Evolutionary conservation across 2,113 vertebrate genomes (phyloP), one percentile per base, ranked within the genome.

Genomic region (Galeopterus variegatus): DNA sequence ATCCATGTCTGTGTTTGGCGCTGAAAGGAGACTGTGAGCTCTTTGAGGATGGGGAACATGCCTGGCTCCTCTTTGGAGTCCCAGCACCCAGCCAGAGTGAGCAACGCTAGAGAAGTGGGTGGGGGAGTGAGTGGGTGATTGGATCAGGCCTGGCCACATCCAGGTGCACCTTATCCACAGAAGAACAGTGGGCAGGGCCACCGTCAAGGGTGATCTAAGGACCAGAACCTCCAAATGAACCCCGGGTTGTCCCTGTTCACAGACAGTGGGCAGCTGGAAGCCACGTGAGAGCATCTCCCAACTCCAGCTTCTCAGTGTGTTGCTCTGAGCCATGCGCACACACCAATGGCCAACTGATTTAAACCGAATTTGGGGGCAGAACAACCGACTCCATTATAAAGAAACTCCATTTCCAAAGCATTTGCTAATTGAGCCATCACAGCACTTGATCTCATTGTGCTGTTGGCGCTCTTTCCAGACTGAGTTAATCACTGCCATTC

Each of bases 251-350:
- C 89, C n/a, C 8, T 58, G 58, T 9, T 14, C 5, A 4, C 19
- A 8, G 89, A 19, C 56, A 12, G 58, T 41, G 26, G 84, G 50
- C 85, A 56, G 85, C 28, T 11, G 11, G 73, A n/a, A 88, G 82
- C 86, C 72, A 7, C 28, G 0, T 0, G n/a, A 81, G 10, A 75
- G 26, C 33, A 12, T 17, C 58, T 56, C 13, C 36, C 18, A 2
- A 6, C 41, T 54, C 58, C 36, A 50, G 79, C 80, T 58, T 60
- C 90, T 83, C 0, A 1, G 77, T 84, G 50, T 24, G 1, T n/a
- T n/a, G 2, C 21, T 2, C 0, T 1, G 26, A 85, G 45, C 69
- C 8, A 0, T 3, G 5, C 4, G 52, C 64, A 1, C 56, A 33
- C 23, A 2, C n/a, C 72, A 26, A 3, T 23, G 41, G 54, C 56